Evolutionary conservation across 2,797 vertebrate species (phyloP).

Genomic region (Babyrousa celebensis): DNA sequence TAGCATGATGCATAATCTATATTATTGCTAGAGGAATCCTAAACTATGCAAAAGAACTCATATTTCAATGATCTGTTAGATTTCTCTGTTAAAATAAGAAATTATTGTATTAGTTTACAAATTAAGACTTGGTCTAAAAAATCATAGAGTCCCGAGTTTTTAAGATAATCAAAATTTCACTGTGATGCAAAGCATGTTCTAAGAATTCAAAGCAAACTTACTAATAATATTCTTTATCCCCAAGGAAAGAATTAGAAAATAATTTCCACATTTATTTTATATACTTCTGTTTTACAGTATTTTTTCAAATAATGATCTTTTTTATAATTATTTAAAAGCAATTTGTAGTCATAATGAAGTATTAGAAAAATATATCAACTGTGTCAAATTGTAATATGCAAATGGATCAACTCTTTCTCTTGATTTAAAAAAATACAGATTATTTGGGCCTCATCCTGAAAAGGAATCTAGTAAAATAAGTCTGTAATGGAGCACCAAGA

Average conservation of each 20-base stretch:
- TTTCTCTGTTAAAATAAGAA: slow-evolving; percentile 39
- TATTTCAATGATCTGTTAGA: slow-evolving; percentile 34
- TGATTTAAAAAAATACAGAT: background rate
- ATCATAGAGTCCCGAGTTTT: background rate
- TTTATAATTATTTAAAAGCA: slow-evolving; percentile 46
- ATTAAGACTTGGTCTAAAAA: background rate
- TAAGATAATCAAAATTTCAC: slow-evolving; percentile 47
- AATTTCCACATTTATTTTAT: slow-evolving; percentile 38
- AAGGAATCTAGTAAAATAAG: background rate
- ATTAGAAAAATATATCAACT: slow-evolving; percentile 20
- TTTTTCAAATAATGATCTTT: background rate
- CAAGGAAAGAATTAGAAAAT: background rate
- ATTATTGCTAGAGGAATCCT: background rate
- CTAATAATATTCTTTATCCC: background rate
- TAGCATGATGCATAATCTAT: background rate
- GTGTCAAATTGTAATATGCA: background rate
- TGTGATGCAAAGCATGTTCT: background rate
- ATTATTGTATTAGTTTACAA: background rate
- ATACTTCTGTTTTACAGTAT: background rate
- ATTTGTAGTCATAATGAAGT: background rate
- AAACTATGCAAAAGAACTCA: background rate
- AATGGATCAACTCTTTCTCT: background rate
- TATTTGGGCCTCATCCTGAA: background rate
- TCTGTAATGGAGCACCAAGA: background rate
- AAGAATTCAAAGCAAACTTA: slow-evolving; percentile 16